Percentiles rank a stretch among this genome's conserved stretches.
phyloP scores from a whole-genome alignment of 2,797 vertebrate genomes.

The Lagorchestes hirsutus region DNA sequence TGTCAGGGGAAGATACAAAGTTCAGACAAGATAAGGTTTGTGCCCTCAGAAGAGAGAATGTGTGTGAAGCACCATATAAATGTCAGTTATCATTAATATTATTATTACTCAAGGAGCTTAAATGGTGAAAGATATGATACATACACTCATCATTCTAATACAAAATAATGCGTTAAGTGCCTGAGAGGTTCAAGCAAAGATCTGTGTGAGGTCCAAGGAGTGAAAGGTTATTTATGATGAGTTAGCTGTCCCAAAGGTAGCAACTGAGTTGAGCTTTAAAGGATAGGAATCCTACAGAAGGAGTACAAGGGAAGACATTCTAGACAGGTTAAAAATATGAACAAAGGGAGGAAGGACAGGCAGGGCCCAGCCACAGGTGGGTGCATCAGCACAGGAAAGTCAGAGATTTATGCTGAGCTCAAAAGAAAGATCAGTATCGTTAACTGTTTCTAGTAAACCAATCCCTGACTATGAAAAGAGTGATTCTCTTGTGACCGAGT shows the following conservation, averaged over 20 bases:
- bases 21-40: background rate
- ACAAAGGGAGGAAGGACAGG: background rate
- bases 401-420: background rate
- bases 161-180: background rate
- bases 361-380: background rate
- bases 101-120: background rate
- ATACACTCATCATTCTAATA: background rate
- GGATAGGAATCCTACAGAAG: background rate
- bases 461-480: conserved; percentile 16
- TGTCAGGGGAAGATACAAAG: background rate
- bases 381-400: background rate
- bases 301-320: background rate
- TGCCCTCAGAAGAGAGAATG: background rate
- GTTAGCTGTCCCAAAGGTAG: background rate
- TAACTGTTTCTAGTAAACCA: conserved; percentile 33
- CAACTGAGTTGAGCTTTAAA: background rate
- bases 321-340: background rate
- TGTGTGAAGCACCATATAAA: background rate
- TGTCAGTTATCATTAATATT: background rate
- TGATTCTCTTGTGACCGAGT: background rate
- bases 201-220: background rate
- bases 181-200: background rate
- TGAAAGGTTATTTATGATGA: background rate
- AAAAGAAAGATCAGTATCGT: background rate
- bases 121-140: background rate